Evolutionary conservation across 1,140 invertebrate species (phyloP).

Genomic region (Rhyacophila brunnea): DNA sequence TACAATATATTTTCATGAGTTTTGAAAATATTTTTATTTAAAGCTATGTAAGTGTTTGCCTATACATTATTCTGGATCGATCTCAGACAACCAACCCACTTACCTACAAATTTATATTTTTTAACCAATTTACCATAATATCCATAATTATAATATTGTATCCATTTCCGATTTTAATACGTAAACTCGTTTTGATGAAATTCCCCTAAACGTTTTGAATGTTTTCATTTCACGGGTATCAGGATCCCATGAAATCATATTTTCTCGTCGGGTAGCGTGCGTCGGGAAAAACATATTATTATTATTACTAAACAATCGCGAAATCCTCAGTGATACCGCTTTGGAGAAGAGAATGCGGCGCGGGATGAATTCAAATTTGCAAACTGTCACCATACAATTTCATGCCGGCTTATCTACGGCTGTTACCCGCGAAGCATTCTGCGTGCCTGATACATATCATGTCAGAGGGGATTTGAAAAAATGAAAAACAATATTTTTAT

Average conservation of each 20-base stretch:
- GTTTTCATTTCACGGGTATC: not conserved
- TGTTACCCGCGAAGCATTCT: slow-evolving; percentile 11
- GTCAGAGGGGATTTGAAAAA: slow-evolving; percentile 13
- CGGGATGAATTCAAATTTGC: slow-evolving; percentile 33
- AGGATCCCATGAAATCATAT: not conserved
- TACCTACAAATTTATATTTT: no score
- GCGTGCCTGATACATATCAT: slow-evolving; percentile 9
- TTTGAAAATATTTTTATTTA: no score
- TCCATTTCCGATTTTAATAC: no score
- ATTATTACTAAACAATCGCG: slow-evolving; percentile 18
- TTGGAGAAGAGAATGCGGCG: slow-evolving; percentile 11
- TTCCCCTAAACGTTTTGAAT: no score
- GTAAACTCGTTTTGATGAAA: no score
- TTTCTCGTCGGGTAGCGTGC: not conserved
- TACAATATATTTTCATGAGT: no score
- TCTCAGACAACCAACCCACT: no score
- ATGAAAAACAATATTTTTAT: slow-evolving; percentile 1
- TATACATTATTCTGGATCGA: no score
- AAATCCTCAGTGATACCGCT: slow-evolving; percentile 20
- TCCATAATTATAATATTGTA: no score
- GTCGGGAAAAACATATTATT: not conserved
- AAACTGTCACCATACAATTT: slow-evolving; percentile 30
- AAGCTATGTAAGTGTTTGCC: no score
- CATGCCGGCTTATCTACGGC: slow-evolving; percentile 25
- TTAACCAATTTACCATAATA: no score